Evolutionary conservation across 1,140 invertebrate genomes (phyloP).

Genomic region (Heliconius nattereri): DNA sequence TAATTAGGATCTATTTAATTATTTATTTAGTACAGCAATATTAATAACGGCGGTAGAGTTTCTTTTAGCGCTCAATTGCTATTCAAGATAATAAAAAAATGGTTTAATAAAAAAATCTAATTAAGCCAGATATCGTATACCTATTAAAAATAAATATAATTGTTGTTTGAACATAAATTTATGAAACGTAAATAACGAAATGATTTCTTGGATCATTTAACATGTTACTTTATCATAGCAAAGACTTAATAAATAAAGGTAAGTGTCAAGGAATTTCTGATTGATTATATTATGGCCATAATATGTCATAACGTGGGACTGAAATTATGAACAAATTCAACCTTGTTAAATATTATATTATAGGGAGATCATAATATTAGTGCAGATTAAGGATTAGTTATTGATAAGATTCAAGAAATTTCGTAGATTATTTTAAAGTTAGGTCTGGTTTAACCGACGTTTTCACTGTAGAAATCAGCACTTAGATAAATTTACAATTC

Average conservation of each 20-base stretch:
- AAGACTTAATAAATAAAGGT: neutral
- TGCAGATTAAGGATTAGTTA: neutral
- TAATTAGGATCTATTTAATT: constrained; percentile 5
- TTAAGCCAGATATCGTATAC: neutral
- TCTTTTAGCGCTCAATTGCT: neutral
- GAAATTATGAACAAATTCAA: neutral
- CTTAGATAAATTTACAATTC: constrained; percentile 17
- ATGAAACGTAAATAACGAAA: neutral
- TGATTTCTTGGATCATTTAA: neutral
- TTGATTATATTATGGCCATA: constrained; percentile 1
- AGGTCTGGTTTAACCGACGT: constrained; percentile 28
- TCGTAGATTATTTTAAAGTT: constrained; percentile 19
- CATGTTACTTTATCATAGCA: neutral
- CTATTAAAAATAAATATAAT: neutral
- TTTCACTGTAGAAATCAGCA: constrained; percentile 30
- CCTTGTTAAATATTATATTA: constrained; percentile 7
- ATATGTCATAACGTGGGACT: neutral
- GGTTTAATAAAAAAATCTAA: neutral
- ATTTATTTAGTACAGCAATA: constrained; percentile 6
- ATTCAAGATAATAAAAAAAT: too few species aligned
- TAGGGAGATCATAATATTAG: neutral
- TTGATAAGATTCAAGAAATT: neutral
- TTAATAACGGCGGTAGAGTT: neutral
- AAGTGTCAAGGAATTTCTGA: constrained; percentile 9
- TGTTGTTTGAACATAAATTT: neutral